A percentile compares a stretch with the other conserved stretches of the same genome.
phyloP scores from a whole-genome alignment of 1,140 invertebrate species.

The Caerostris darwini region DNA sequence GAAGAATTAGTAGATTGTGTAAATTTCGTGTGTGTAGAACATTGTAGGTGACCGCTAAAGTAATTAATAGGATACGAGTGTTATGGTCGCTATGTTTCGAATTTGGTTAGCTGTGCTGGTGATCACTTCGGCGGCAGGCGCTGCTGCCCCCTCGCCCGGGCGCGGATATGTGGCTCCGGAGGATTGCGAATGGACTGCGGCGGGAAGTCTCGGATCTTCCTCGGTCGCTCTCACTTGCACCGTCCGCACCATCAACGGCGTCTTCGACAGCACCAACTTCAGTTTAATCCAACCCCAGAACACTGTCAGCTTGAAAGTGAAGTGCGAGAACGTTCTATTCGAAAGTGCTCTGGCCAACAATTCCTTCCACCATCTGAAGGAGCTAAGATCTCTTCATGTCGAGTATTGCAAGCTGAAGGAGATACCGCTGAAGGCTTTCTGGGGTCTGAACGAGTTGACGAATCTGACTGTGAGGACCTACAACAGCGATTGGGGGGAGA shows the following conservation, averaged over 20 bases:
- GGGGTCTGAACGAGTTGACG: constrained; percentile 78
- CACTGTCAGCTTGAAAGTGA: constrained; percentile 89
- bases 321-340: constrained; percentile 91
- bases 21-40: not conserved
- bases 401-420: constrained; percentile 79
- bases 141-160: constrained; percentile 76
- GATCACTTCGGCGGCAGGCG: not conserved
- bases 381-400: constrained; percentile 77
- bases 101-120: constrained; percentile 13
- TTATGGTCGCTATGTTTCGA: constrained; percentile 1
- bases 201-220: constrained; percentile 83
- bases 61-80: not conserved
- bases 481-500: constrained; percentile 86
- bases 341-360: constrained; percentile 84
- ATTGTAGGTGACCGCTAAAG: not conserved
- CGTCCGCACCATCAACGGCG: constrained; percentile 79
- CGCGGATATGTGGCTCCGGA: constrained; percentile 89
- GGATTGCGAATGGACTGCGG: constrained; percentile 88
- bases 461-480: constrained; percentile 79
- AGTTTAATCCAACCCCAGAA: constrained; percentile 92
- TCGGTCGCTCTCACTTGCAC: constrained; percentile 82
- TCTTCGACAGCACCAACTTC: constrained; percentile 85
- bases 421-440: constrained; percentile 77
- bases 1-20: not conserved
- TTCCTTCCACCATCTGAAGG: constrained; percentile 79